phyloP scores from a whole-genome alignment of 2,888 invertebrate species.

The Eupeodes latifasciatus region DNA sequence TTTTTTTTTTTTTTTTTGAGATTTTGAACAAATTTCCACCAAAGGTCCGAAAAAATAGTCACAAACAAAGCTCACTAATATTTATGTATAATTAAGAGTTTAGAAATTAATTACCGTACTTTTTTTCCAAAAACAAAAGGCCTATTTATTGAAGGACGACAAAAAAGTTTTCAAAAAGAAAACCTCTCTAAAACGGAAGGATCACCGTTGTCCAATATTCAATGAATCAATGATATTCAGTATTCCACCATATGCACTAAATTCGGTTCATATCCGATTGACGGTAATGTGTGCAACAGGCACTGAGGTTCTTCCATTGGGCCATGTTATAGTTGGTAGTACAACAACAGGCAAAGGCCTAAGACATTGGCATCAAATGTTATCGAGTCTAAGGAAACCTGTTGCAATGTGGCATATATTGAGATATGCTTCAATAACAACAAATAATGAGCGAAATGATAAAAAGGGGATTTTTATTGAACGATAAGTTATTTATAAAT shows the following conservation, averaged over 20 bases:
- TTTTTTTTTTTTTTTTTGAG: no score
- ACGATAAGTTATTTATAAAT: conserved; percentile 44
- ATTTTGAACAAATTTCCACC: no score
- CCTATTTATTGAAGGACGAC: conserved; percentile 91
- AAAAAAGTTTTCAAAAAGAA: conserved; percentile 93
- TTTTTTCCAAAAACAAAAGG: conserved; percentile 84
- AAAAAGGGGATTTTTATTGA: conserved; percentile 57
- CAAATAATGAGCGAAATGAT: conserved; percentile 32
- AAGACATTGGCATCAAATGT: conserved; percentile 94
- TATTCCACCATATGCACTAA: conserved; percentile 88
- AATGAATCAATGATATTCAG: conserved; percentile 94
- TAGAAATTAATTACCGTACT: neutral
- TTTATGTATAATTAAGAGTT: neutral
- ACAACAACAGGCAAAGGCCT: conserved; percentile 89
- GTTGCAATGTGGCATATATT: conserved; percentile 94
- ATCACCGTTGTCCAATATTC: conserved; percentile 89
- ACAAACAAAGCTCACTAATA: no score
- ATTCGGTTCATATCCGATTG: conserved; percentile 91
- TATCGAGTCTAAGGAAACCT: conserved; percentile 91
- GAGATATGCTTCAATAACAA: conserved; percentile 82
- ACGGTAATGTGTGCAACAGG: conserved; percentile 85
- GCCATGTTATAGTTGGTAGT: conserved; percentile 92
- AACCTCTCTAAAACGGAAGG: conserved; percentile 90
- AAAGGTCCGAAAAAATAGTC: no score
- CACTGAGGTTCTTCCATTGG: conserved; percentile 88